phyloP scores from a whole-genome alignment of 2,797 vertebrate species.

The Sternotherus odoratus region DNA sequence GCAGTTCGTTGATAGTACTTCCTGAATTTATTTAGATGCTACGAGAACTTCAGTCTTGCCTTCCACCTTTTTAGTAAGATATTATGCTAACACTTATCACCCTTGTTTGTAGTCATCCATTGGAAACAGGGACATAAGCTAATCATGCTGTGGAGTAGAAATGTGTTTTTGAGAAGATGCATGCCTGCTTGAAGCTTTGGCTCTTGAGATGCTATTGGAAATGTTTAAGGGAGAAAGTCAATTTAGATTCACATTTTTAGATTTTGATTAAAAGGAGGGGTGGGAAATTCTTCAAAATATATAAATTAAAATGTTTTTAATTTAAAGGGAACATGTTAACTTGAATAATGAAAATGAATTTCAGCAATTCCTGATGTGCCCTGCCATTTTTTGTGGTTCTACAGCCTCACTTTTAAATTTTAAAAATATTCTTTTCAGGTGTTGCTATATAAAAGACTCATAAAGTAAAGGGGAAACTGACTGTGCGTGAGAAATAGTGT shows the following conservation, averaged over 20 bases:
- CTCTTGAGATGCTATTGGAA: background rate
- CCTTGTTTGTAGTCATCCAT: constrained; percentile 67
- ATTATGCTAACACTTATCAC: background rate
- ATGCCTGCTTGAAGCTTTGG: constrained; percentile 54
- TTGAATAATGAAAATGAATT: constrained; percentile 22
- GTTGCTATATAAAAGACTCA: background rate
- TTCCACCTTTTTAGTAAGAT: background rate
- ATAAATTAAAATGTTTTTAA: background rate
- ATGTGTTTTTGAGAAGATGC: constrained; percentile 43
- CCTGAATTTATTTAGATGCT: constrained; percentile 45
- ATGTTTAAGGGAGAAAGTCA: background rate
- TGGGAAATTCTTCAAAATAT: constrained; percentile 35
- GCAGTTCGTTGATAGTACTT: constrained; percentile 45
- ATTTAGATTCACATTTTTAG: constrained; percentile 6
- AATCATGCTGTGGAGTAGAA: constrained; percentile 12
- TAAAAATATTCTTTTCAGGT: background rate
- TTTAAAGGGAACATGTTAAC: background rate
- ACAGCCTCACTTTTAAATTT: background rate
- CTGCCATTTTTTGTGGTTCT: background rate
- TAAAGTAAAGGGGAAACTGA: background rate
- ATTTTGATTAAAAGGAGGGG: constrained; percentile 38
- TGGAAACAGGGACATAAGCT: constrained; percentile 57
- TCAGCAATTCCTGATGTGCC: background rate
- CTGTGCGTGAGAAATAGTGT: background rate
- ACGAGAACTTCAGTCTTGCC: constrained; percentile 3